A percentile compares a stretch with the other conserved stretches of the same genome.
These are phyloP conservation scores for Drosophila monieri DNA, from an alignment of 2,888 invertebrate species.

Conservation along the genomic window DNA sequence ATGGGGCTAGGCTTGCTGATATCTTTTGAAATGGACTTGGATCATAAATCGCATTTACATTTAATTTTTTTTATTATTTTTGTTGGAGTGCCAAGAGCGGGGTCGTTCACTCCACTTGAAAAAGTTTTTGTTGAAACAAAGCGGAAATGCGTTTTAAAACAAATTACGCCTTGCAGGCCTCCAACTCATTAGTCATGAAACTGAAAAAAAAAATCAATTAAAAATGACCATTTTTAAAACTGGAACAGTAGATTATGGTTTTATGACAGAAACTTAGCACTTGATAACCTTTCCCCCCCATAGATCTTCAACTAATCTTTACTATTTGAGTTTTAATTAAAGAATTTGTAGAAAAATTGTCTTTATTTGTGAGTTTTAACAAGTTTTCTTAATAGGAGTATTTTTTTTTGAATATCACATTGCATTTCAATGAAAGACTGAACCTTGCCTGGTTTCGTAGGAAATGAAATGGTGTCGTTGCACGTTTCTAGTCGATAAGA, in stretches of 20 bases:
- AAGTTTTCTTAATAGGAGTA: no score
- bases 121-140: constrained; percentile 26
- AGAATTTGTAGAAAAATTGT: not conserved
- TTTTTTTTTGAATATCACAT: not conserved
- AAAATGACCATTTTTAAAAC: not conserved
- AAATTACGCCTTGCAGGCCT: constrained; percentile 11
- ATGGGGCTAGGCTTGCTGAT: constrained; percentile 18
- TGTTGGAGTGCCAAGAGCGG: not conserved
- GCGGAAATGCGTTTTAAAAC: constrained; percentile 34
- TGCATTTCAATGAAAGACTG: not conserved
- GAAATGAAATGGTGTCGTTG: not conserved
- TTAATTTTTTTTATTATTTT: constrained; percentile 9
- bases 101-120: constrained; percentile 34
- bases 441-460: not conserved
- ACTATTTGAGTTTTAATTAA: not conserved
- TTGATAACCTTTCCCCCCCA: not conserved
- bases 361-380: not conserved
- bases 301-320: not conserved
- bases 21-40: constrained; percentile 2
- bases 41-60: constrained; percentile 4
- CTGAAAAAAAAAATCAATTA: constrained; percentile 24
- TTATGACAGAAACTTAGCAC: not conserved
- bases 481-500: constrained; percentile 15
- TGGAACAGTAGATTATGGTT: not conserved
- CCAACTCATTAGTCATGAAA: constrained; percentile 29